Evolutionary conservation across 2,113 vertebrate species (phyloP).

Genomic region (Dicaeum eximium): DNA sequence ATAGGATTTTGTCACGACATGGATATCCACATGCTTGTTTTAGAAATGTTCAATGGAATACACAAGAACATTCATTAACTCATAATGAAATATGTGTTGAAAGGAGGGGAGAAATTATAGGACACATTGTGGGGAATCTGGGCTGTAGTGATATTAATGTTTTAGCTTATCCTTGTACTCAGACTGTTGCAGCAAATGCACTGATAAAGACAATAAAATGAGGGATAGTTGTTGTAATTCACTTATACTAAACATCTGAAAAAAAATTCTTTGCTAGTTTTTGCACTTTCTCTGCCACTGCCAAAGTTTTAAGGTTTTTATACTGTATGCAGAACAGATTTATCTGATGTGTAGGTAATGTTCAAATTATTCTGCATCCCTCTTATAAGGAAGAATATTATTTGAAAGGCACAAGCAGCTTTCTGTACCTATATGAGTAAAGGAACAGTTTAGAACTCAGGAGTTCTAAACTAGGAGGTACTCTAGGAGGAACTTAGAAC

Average conservation of each 20-base stretch:
- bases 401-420: neutral
- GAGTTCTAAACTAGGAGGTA: too few species aligned
- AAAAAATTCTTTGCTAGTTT: neutral
- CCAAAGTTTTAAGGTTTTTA: neutral
- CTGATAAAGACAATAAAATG: neutral
- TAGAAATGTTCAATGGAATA: neutral
- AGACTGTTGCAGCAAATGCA: neutral
- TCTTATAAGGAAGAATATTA: neutral
- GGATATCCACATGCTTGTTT: neutral
- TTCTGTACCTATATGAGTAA: neutral
- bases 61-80: neutral
- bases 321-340: neutral
- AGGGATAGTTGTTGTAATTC: neutral
- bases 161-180: neutral
- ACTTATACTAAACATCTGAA: neutral
- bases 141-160: neutral
- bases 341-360: neutral
- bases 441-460: neutral
- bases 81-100: neutral
- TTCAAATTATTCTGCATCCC: neutral
- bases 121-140: neutral
- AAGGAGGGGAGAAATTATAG: neutral
- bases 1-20: neutral
- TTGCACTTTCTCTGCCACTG: neutral
- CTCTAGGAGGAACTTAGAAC: too few species aligned